Evolutionary conservation across 1,140 invertebrate genomes (phyloP).

Genomic region (Dendroctonus valens): DNA sequence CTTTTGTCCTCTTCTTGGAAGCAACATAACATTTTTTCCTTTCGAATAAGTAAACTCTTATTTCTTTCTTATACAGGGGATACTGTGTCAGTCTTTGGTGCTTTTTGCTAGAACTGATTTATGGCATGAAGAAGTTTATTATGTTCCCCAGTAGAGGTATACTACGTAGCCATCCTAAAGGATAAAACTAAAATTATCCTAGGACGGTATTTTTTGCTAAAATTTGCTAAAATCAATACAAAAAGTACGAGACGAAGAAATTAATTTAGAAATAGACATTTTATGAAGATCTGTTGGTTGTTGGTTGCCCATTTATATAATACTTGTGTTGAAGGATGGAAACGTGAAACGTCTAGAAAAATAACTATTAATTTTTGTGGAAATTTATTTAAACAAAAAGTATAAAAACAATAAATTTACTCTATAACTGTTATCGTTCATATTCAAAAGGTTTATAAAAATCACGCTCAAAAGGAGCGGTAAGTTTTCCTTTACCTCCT

Average conservation of each 20-base stretch:
- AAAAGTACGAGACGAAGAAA: conserved; percentile 1
- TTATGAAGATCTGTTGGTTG: not conserved
- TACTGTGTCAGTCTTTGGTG: conserved; percentile 30
- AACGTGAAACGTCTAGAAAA: conserved; percentile 23
- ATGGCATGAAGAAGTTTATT: conserved; percentile 35
- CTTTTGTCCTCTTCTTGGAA: conserved; percentile 15
- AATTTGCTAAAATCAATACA: conserved; percentile 10
- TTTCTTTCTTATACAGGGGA: conserved; percentile 17
- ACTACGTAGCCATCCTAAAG: conserved; percentile 30
- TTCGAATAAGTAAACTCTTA: conserved; percentile 2
- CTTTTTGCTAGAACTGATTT: conserved; percentile 22
- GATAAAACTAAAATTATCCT: conserved; percentile 36
- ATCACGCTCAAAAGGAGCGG: conserved; percentile 26
- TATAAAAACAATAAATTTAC: conserved; percentile 34
- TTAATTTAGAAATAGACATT: not conserved
- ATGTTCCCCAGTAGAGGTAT: conserved; percentile 31
- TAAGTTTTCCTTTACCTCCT: conserved; percentile 31
- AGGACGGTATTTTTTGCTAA: conserved; percentile 21
- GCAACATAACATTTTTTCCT: conserved; percentile 14
- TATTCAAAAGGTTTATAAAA: conserved; percentile 32
- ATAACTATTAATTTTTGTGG: conserved; percentile 28
- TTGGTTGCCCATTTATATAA: not conserved
- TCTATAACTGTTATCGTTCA: conserved; percentile 23
- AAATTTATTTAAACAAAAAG: conserved; percentile 34
- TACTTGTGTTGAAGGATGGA: conserved; percentile 9